These are phyloP conservation scores for Dendronephthya gigantea DNA, from an alignment of 64 coral and sea anemone species.

Conservation along the genomic window DNA sequence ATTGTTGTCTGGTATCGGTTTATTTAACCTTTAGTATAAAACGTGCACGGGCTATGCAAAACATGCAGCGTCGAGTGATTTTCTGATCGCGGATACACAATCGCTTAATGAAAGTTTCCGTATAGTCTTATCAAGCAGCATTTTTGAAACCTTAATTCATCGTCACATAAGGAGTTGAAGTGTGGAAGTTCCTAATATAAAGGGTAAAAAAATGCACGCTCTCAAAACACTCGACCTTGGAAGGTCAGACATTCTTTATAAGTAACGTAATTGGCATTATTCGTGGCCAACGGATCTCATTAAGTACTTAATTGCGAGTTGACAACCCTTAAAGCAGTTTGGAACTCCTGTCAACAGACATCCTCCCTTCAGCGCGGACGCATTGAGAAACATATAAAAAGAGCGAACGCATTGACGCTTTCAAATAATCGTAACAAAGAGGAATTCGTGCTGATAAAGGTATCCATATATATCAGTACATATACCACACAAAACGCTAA, in stretches of 20 bases:
- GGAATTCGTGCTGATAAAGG: neutral
- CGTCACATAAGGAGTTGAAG: neutral
- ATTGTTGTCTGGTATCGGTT: neutral
- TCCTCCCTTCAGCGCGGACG: neutral
- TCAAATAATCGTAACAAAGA: neutral
- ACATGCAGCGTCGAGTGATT: neutral
- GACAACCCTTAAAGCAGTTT: constrained; percentile 6
- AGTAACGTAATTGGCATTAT: constrained; percentile 9
- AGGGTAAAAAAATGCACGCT: neutral
- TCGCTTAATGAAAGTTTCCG: too few relatives aligned
- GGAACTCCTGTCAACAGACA: neutral
- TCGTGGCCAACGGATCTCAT: constrained; percentile 22
- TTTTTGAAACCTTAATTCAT: neutral
- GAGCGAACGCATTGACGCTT: neutral
- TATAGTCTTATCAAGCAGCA: neutral
- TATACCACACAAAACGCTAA: neutral
- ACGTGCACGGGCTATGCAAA: neutral
- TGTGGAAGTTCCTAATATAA: neutral
- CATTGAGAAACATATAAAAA: constrained; percentile 1
- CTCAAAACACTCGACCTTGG: neutral
- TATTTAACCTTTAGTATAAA: neutral
- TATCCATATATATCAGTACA: too few relatives aligned
- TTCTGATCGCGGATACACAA: too few relatives aligned
- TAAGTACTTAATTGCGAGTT: constrained; percentile 19
- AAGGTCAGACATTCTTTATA: constrained; percentile 10